Evolutionary conservation across 2,888 invertebrate genomes (phyloP).

Genomic region (Drosophila percnosoma): DNA sequence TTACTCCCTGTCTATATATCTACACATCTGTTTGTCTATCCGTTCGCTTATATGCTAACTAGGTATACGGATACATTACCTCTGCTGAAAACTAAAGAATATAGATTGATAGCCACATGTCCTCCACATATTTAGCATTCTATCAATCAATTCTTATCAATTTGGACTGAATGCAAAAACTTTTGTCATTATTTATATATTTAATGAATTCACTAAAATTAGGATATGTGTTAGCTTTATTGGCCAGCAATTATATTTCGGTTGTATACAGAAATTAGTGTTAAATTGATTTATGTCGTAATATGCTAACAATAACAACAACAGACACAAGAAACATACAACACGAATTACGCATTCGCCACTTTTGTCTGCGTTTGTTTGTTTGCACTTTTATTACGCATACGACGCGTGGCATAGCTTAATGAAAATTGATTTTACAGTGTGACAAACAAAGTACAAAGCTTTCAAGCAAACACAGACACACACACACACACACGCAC

Average conservation of each 20-base stretch:
- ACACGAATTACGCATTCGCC: constrained; percentile 38
- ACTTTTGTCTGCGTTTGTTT: constrained; percentile 37
- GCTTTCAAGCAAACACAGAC: constrained; percentile 8
- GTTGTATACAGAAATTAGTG: constrained; percentile 64
- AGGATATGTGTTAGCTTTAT: neutral
- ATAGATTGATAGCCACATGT: neutral
- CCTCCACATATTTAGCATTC: neutral
- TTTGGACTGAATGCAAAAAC: neutral
- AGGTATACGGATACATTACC: too few species aligned
- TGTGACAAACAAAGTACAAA: constrained; percentile 55
- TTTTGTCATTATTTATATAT: neutral
- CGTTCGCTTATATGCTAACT: too few species aligned
- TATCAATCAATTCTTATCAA: neutral
- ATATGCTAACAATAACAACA: constrained; percentile 48
- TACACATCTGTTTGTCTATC: neutral
- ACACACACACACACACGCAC: neutral
- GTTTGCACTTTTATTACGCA: constrained; percentile 71
- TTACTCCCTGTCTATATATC: neutral
- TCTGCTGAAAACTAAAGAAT: neutral
- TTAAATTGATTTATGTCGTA: constrained; percentile 67
- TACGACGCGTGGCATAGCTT: constrained; percentile 68
- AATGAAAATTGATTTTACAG: constrained; percentile 80
- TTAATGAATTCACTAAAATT: neutral
- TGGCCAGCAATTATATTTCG: constrained; percentile 26
- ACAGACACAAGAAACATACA: neutral